Conservation (phyloP, 2,888 invertebrate genomes). For the Eucera pruinosa region DNA sequence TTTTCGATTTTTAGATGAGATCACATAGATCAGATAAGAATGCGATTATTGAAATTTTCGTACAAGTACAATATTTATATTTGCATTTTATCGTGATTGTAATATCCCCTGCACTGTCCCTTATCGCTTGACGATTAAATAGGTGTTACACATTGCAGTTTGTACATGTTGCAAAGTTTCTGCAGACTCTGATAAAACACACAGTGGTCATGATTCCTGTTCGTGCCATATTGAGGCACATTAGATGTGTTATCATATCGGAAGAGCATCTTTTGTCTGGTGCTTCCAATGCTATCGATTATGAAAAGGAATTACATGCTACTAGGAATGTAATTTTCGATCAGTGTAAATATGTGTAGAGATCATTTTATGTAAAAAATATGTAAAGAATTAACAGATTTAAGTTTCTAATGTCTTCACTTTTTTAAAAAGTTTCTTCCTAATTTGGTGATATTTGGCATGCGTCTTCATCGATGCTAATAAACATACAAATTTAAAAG, state of each 20-base stretch:
- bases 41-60: constrained; percentile 3
- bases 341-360: too few species aligned
- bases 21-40: neutral
- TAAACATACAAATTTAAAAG: too few species aligned
- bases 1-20: neutral
- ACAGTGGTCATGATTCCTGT: neutral
- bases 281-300: constrained; percentile 4
- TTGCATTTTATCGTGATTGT: neutral
- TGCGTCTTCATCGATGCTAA: too few species aligned
- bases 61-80: neutral
- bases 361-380: too few species aligned
- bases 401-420: too few species aligned
- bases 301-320: neutral
- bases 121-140: constrained; percentile 31
- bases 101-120: neutral
- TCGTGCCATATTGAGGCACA: neutral
- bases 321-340: neutral
- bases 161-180: constrained; percentile 11
- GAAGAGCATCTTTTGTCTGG: constrained; percentile 10
- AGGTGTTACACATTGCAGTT: neutral
- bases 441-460: too few species aligned
- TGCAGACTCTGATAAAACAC: constrained; percentile 11
- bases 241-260: constrained; percentile 1
- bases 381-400: too few species aligned
- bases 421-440: too few species aligned